phyloP scores from a whole-genome alignment of 2,113 vertebrate species.

The Macrotus californicus region DNA sequence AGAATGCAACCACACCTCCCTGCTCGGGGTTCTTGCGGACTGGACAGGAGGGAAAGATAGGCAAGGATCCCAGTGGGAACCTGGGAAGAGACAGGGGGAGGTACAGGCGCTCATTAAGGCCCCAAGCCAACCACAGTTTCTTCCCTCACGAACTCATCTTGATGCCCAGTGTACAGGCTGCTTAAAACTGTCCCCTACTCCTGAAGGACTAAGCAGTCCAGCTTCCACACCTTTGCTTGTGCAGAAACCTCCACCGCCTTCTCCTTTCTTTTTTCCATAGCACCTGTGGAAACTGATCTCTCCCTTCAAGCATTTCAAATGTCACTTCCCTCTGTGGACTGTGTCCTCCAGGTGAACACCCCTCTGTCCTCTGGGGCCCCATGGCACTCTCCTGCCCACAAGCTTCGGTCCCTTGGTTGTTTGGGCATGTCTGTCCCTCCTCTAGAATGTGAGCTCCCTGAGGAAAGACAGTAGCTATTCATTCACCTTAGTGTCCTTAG shows the following conservation, averaged over 20 bases:
- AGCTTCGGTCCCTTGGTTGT: background rate
- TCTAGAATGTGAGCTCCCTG: background rate
- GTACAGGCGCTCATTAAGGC: background rate
- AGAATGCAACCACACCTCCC: slow-evolving; percentile 50
- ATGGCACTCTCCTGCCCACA: background rate
- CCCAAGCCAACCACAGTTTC: background rate
- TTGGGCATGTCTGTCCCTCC: background rate
- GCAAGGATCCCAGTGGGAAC: background rate
- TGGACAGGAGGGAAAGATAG: background rate
- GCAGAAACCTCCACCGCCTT: background rate
- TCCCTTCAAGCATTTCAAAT: background rate
- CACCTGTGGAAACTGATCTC: background rate
- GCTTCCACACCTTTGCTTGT: background rate
- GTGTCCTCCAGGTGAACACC: background rate
- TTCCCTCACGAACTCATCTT: background rate
- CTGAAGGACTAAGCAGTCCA: background rate
- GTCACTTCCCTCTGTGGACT: background rate
- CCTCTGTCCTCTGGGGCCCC: background rate
- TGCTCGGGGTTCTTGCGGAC: background rate
- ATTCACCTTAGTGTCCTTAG: background rate
- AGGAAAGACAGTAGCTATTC: background rate
- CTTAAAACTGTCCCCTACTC: background rate
- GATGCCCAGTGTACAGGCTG: background rate
- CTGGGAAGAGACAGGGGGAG: background rate
- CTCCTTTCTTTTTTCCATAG: background rate